Percentiles rank a stretch among this genome's conserved stretches.
These are phyloP conservation scores for Ailurus styani DNA, from an alignment of 2,113 vertebrate species.

Conservation along the genomic window DNA sequence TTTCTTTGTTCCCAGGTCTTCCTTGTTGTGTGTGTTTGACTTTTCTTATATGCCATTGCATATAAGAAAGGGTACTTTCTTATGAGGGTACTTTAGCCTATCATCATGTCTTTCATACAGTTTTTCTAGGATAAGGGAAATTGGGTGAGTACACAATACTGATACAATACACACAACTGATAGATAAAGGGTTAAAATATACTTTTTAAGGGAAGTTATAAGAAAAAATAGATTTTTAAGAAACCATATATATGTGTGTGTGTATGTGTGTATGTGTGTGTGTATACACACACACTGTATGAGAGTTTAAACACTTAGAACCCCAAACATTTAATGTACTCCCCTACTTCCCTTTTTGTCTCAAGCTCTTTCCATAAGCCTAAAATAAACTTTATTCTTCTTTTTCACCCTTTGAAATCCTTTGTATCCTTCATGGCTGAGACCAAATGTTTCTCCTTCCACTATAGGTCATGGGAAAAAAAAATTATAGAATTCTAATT, in stretches of 20 bases:
- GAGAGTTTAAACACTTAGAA: neutral
- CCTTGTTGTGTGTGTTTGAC: neutral
- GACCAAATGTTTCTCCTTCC: neutral
- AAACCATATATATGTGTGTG: neutral
- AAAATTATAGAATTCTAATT: neutral
- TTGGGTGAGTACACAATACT: neutral
- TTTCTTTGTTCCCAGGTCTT: neutral
- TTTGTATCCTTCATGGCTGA: neutral
- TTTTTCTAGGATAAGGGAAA: neutral
- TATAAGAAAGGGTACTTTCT: too few relatives aligned
- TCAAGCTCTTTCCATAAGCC: neutral
- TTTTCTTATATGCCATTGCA: neutral
- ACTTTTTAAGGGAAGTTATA: neutral
- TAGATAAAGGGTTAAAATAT: neutral
- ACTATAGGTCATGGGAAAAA: neutral
- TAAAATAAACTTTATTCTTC: neutral
- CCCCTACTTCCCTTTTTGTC: neutral
- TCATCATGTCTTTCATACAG: neutral
- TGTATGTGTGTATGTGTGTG: neutral
- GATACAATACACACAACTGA: too few relatives aligned
- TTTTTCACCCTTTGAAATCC: neutral
- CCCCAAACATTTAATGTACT: fast-evolving
- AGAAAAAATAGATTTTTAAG: neutral
- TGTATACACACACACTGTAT: neutral
- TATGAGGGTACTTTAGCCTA: neutral